phyloP scores from a whole-genome alignment of 2,888 invertebrate species.

The Ophion obscuratus region DNA sequence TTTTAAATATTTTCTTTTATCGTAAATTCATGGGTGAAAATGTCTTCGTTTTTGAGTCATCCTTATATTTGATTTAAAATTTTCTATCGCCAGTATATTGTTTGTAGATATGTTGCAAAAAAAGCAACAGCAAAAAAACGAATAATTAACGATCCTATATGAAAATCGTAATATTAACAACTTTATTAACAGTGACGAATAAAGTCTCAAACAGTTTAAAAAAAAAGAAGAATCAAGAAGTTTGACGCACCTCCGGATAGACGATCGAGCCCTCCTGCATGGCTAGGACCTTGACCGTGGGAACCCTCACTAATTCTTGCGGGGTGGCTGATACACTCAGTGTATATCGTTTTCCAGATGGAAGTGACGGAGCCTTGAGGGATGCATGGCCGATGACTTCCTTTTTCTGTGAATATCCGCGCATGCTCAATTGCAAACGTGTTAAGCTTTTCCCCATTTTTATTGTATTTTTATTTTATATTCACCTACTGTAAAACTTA shows the following conservation, averaged over 20 bases:
- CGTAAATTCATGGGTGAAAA: no score
- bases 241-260: constrained; percentile 76
- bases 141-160: no score
- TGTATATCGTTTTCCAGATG: constrained; percentile 79
- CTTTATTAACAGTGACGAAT: no score
- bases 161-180: no score
- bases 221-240: neutral
- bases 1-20: no score
- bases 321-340: constrained; percentile 80
- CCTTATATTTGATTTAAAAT: no score
- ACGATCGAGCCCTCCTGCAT: constrained; percentile 76
- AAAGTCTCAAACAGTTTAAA: no score
- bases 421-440: neutral
- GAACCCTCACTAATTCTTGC: constrained; percentile 78
- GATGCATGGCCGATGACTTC: constrained; percentile 79
- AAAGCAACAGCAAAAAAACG: no score
- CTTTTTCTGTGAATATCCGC: constrained; percentile 74
- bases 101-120: no score
- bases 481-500: no score
- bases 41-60: no score
- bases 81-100: no score
- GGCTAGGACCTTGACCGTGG: constrained; percentile 80
- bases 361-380: constrained; percentile 78
- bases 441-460: neutral
- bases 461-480: neutral